Evolutionary conservation across 2,797 vertebrate genomes (phyloP).

Genomic region (Steatocranus sp.): DNA sequence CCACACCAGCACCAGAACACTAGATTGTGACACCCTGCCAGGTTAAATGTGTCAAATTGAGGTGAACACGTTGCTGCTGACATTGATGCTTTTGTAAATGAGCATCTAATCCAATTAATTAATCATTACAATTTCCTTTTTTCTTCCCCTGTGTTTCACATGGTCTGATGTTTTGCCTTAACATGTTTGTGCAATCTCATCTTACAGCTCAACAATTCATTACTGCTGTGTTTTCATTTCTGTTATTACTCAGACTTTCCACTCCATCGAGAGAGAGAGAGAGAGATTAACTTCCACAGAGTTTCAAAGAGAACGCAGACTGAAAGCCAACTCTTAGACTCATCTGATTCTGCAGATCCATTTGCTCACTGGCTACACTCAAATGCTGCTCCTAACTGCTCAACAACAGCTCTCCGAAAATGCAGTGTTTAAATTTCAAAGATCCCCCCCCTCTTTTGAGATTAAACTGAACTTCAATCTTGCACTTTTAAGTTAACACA

Average conservation of each 20-base stretch:
- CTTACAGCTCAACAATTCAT: not conserved
- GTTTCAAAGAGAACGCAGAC: not conserved
- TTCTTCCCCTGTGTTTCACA: not conserved
- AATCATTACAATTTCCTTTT: not conserved
- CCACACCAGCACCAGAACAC: not conserved
- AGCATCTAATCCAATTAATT: not conserved
- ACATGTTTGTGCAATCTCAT: not conserved
- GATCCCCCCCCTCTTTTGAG: not conserved
- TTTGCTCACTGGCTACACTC: not conserved
- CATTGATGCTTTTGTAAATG: not conserved
- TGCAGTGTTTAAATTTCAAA: not conserved
- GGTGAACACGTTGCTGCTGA: not conserved
- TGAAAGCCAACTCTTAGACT: not conserved
- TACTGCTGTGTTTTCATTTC: not conserved
- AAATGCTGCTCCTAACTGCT: not conserved
- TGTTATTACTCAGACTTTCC: not conserved
- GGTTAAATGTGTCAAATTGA: not conserved
- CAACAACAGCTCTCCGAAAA: not conserved
- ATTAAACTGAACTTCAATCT: not conserved
- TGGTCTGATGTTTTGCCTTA: fast-evolving
- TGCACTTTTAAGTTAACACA: not conserved
- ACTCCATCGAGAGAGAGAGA: not conserved
- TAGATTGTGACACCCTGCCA: not conserved
- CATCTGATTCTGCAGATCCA: not conserved
- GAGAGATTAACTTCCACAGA: not conserved